These are phyloP conservation scores for Nyctalus aviator DNA, from an alignment of 2,797 vertebrate species.

Conservation along the genomic window DNA sequence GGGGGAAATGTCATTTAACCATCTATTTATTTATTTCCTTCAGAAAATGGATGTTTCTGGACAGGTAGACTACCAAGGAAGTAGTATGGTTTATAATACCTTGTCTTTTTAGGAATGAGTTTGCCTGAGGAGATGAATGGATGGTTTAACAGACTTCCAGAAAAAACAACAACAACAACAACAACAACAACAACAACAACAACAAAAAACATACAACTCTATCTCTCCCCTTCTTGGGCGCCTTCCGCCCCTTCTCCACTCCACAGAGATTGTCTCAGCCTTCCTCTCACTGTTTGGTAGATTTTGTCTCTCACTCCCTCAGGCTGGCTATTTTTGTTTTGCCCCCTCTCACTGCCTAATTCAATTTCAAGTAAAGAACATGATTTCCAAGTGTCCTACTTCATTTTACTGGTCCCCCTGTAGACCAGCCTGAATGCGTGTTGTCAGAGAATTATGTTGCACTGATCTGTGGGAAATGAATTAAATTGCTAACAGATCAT, in stretches of 20 bases:
- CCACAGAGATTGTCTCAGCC: slow-evolving; percentile 9
- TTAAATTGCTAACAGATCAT: slow-evolving; percentile 35
- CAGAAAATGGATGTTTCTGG: slow-evolving; percentile 22
- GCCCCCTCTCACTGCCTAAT: slow-evolving; percentile 61
- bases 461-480: slow-evolving; percentile 6
- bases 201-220: not conserved
- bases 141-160: not conserved
- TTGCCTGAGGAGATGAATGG: slow-evolving; percentile 48
- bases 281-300: slow-evolving; percentile 29
- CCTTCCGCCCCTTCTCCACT: not conserved
- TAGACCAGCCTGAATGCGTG: slow-evolving; percentile 59
- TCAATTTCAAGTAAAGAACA: slow-evolving; percentile 79
- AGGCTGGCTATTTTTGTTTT: slow-evolving; percentile 66
- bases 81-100: slow-evolving; percentile 43
- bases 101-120: slow-evolving; percentile 27
- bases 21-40: slow-evolving; percentile 2
- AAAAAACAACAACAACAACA: too few species aligned
- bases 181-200: too few species aligned
- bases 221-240: not conserved
- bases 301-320: slow-evolving; percentile 74
- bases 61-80: not conserved
- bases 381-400: slow-evolving; percentile 72
- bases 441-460: slow-evolving; percentile 29
- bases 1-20: not conserved
- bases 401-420: slow-evolving; percentile 63